Evolutionary conservation across 2,888 invertebrate genomes (phyloP), one percentile per base, ranked within the genome.

Genomic region (Branchellion lobata): DNA sequence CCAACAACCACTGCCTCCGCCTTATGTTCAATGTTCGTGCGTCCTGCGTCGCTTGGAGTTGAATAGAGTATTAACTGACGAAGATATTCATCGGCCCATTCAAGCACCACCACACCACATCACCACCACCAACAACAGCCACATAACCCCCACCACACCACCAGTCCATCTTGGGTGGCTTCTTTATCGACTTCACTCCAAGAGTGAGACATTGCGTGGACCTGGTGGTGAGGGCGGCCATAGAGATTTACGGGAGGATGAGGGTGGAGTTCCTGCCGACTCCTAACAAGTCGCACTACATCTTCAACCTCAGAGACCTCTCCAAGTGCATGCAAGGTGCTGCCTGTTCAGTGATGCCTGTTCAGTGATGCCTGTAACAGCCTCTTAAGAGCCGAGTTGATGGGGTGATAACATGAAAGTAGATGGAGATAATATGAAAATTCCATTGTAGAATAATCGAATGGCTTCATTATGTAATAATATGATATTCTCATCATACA

Each of bases 161-260:
- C 3, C 82, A 87, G 87, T 85, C 86, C 0, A 92, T 93, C 81
- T 86, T 93, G 82, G 88, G 88, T 83, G 94, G 94, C 0, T 95
- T 94, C 86, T 89, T 95, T 84, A 89, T 90, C 82, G 93, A 93
- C 81, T 95, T 95, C 86, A 90, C 92, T 0, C 88, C 91, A 1
- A 91, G 85, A 18, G 87, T 88, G 1, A 83, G 86, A 18, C 85
- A 86, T 80, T 84, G 85, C 73, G 84, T 85, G 8, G 87, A 87
- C 73, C 80, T 84, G 3, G 85, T 88, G n/a, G 86, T 88, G 2
- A 79, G 83, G 5, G 86, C 87, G 2, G 87, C 88, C 27, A 87
- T 88, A 1, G 88, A 88, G 83, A 86, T 88, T 29, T 88, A 88
- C 79, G 83, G 83, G 33, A 84, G 87, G 29, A 88, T 88, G 88